Evolutionary conservation across 1,140 invertebrate genomes (phyloP).

Genomic region (Bathynomus jamesi): DNA sequence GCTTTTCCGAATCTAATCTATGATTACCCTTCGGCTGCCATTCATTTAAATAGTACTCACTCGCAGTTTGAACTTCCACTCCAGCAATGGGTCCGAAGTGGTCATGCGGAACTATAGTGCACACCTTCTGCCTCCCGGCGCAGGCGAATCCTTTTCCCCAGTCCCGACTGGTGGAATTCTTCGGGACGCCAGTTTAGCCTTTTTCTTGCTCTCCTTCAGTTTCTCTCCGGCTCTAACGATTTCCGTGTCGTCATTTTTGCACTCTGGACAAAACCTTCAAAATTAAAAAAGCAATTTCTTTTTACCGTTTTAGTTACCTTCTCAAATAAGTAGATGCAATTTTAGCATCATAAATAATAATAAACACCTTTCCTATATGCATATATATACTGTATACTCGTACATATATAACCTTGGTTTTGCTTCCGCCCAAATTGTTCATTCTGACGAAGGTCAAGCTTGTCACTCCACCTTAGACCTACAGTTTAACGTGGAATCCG

Average conservation of each 20-base stretch:
- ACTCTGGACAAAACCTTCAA: slow-evolving; percentile 66
- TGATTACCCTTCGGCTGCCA: too few species aligned
- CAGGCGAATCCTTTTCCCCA: slow-evolving; percentile 85
- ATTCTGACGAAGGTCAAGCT: too few species aligned
- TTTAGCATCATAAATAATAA: too few species aligned
- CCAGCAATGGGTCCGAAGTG: slow-evolving; percentile 77
- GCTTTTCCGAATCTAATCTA: too few species aligned
- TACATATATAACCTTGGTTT: too few species aligned
- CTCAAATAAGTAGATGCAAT: too few species aligned
- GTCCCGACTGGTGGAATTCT: slow-evolving; percentile 52
- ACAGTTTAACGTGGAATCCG: too few species aligned
- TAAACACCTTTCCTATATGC: too few species aligned
- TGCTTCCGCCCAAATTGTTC: too few species aligned
- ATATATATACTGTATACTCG: too few species aligned
- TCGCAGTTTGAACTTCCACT: slow-evolving; percentile 72
- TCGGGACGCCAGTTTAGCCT: slow-evolving; percentile 54
- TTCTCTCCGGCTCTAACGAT: slow-evolving; percentile 69
- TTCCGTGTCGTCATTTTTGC: slow-evolving; percentile 64
- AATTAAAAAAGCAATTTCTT: neutral
- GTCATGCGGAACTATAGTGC: slow-evolving; percentile 60
- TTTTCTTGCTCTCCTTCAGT: slow-evolving; percentile 59
- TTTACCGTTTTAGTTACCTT: too few species aligned
- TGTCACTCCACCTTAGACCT: too few species aligned
- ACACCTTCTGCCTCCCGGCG: slow-evolving; percentile 60
- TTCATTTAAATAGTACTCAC: slow-evolving; percentile 44